Evolutionary conservation across 2,888 invertebrate species (phyloP).

Genomic region (Cephonodes hylas): DNA sequence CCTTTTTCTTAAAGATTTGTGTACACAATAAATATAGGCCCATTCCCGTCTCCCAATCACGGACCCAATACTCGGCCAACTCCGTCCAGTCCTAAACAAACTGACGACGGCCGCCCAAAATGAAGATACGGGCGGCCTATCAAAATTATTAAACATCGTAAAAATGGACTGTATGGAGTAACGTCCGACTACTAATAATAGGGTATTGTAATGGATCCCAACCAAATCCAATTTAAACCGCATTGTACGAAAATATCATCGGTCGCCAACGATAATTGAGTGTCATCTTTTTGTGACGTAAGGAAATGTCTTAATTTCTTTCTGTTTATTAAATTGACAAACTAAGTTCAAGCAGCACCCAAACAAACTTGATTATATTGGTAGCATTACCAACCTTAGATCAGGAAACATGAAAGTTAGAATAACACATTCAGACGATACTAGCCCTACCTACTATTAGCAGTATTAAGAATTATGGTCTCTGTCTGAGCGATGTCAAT

Average conservation of each 20-base stretch:
- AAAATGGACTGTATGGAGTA: background rate
- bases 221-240: too few relatives aligned
- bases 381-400: too few relatives aligned
- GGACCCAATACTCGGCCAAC: constrained; percentile 51
- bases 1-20: constrained; percentile 67
- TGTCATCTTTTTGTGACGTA: too few relatives aligned
- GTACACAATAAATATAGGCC: constrained; percentile 62
- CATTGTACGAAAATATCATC: background rate
- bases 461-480: too few relatives aligned
- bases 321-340: too few relatives aligned
- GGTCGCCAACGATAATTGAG: background rate
- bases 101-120: constrained; percentile 52
- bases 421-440: too few relatives aligned
- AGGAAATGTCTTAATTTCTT: too few relatives aligned
- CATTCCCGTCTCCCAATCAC: constrained; percentile 64
- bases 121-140: constrained; percentile 21
- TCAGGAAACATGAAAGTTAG: too few relatives aligned
- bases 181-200: background rate
- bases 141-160: constrained; percentile 8
- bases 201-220: background rate
- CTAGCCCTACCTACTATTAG: too few relatives aligned
- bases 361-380: too few relatives aligned
- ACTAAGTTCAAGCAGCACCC: too few relatives aligned
- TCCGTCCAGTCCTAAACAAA: constrained; percentile 67
- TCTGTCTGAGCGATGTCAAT: too few relatives aligned